Conservation (phyloP, 2,888 invertebrate species). For the Agonopterix heracliana region DNA sequence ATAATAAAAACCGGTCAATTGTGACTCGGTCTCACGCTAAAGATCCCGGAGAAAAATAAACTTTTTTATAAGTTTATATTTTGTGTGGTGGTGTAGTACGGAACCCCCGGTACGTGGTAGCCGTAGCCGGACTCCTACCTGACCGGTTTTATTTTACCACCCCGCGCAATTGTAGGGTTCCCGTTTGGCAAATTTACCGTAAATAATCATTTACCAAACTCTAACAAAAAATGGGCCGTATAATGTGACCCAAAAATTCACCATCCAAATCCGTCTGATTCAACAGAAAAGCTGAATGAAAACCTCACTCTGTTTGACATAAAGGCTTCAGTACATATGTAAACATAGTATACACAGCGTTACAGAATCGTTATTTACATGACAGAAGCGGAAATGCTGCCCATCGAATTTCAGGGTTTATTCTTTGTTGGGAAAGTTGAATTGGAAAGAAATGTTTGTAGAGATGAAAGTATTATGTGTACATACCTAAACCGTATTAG, state of each 20-base stretch:
- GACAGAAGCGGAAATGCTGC: slow-evolving; percentile 4
- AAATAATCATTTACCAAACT: neutral
- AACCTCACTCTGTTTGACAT: slow-evolving; percentile 6
- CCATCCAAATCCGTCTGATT: slow-evolving; percentile 3
- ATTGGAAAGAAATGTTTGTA: too few species aligned
- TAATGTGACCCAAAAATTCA: neutral
- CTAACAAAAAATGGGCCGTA: neutral
- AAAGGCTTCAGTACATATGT: slow-evolving; percentile 6
- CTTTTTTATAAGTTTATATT: too few species aligned
- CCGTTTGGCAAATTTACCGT: neutral
- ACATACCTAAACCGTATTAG: too few species aligned
- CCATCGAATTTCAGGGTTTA: slow-evolving; percentile 1
- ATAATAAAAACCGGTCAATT: too few species aligned
- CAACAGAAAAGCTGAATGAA: slow-evolving; percentile 6
- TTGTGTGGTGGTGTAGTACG: too few species aligned
- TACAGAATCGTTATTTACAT: slow-evolving; percentile 8
- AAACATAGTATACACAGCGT: neutral
- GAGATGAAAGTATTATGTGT: too few species aligned
- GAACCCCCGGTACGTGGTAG: too few species aligned
- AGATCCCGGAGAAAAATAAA: too few species aligned
- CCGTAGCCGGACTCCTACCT: too few species aligned
- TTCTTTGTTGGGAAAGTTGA: too few species aligned
- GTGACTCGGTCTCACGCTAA: too few species aligned
- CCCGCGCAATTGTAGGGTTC: neutral
- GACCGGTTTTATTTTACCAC: too few species aligned